Percentiles rank a stretch among this genome's conserved stretches.
phyloP scores from a whole-genome alignment of 2,113 vertebrate species.

The Pyxicephalus adspersus region DNA sequence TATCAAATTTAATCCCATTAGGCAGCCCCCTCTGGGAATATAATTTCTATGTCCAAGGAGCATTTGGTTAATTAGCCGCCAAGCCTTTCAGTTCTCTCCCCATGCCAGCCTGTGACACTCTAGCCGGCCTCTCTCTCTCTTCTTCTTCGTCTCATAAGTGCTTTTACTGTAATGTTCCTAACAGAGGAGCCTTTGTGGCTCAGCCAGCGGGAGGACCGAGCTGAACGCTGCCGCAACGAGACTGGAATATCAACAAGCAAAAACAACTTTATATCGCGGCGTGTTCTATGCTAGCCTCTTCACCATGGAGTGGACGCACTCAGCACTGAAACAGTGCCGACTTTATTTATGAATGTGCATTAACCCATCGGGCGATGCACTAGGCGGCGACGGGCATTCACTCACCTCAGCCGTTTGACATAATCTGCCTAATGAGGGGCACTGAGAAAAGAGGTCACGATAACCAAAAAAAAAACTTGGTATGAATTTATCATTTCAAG shows the following conservation, averaged over 20 bases:
- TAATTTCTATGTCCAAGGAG: background rate
- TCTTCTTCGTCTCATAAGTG: constrained; percentile 30
- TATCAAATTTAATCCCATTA: background rate
- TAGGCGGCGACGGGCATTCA: too few relatives aligned
- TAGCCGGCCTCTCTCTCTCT: background rate
- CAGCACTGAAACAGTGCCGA: background rate
- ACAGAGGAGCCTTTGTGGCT: constrained; percentile 62
- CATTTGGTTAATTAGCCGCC: background rate
- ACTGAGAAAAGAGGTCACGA: too few relatives aligned
- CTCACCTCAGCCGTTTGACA: too few relatives aligned
- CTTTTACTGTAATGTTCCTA: constrained; percentile 46
- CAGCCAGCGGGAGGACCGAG: constrained; percentile 25
- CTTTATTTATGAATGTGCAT: too few relatives aligned
- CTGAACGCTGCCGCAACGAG: constrained; percentile 21
- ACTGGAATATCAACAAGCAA: constrained; percentile 52
- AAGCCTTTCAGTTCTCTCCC: background rate
- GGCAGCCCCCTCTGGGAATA: background rate
- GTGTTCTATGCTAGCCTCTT: background rate
- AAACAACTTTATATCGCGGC: background rate
- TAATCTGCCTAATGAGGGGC: too few relatives aligned
- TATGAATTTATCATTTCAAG: too few relatives aligned
- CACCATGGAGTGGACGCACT: background rate
- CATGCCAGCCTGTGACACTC: background rate
- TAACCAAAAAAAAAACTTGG: too few relatives aligned
- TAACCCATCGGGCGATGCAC: too few relatives aligned